A percentile compares a stretch with the other conserved stretches of the same genome.
These are phyloP conservation scores for Tympanoctomys barrerae DNA, from an alignment of 2,797 vertebrate species.

Conservation along the genomic window DNA sequence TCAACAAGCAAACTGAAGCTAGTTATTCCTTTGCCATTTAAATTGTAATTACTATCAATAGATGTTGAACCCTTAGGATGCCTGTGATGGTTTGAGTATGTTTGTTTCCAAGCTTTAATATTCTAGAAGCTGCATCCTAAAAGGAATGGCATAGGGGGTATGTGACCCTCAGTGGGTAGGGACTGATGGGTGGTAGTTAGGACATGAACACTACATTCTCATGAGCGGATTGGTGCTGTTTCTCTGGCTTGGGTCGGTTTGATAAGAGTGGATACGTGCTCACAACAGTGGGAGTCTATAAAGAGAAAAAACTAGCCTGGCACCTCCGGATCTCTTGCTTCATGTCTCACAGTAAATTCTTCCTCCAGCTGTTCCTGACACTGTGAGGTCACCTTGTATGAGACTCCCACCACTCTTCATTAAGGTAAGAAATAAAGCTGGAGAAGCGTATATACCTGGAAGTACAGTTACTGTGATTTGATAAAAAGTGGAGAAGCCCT, in stretches of 20 bases:
- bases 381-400: background rate
- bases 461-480: background rate
- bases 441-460: background rate
- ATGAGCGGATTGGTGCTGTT: background rate
- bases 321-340: background rate
- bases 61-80: background rate
- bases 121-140: background rate
- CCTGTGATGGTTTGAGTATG: background rate
- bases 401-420: background rate
- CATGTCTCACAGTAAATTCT: background rate
- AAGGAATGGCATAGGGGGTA: no score
- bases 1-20: background rate
- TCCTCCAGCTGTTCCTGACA: background rate
- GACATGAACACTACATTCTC: background rate
- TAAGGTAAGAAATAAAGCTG: background rate
- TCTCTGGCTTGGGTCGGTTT: background rate
- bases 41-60: background rate
- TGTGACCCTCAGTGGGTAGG: background rate
- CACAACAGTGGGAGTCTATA: background rate
- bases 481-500: background rate
- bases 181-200: background rate
- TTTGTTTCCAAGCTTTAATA: background rate
- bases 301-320: background rate
- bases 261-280: background rate
- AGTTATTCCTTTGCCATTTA: background rate